phyloP scores from a whole-genome alignment of 2,888 invertebrate genomes.

The Amorpha juglandis region DNA sequence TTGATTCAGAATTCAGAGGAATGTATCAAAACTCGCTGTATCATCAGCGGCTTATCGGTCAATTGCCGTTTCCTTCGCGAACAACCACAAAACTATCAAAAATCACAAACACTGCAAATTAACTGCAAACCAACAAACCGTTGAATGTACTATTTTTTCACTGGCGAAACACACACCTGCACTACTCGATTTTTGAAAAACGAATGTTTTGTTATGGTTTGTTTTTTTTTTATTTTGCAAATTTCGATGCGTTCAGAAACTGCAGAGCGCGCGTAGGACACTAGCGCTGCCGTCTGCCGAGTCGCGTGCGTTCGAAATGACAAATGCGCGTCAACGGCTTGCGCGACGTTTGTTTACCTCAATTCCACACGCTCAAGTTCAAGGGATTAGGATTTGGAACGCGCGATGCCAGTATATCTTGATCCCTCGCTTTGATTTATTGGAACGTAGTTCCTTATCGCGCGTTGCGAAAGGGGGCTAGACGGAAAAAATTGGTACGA shows the following conservation, averaged over 20 bases:
- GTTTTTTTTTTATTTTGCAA: conserved; percentile 49
- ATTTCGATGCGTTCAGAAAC: conserved; percentile 55
- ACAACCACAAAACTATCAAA: conserved; percentile 51
- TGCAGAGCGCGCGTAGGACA: conserved; percentile 52
- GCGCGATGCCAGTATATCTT: conserved; percentile 43
- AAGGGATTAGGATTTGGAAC: conserved; percentile 68
- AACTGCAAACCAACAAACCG: conserved; percentile 19
- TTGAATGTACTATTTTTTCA: conserved; percentile 40
- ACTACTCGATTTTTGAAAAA: conserved; percentile 44
- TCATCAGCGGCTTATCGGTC: conserved; percentile 62
- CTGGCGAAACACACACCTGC: conserved; percentile 39
- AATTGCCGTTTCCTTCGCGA: conserved; percentile 68
- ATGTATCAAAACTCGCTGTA: conserved; percentile 46
- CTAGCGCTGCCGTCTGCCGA: conserved; percentile 59
- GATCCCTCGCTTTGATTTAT: conserved; percentile 44
- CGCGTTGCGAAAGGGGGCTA: no score
- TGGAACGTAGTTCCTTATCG: no score
- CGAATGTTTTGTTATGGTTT: conserved; percentile 39
- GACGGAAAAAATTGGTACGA: no score
- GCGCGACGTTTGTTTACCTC: conserved; percentile 70
- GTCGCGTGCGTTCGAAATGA: conserved; percentile 73
- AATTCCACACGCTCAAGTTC: conserved; percentile 70
- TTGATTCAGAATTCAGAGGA: conserved; percentile 38
- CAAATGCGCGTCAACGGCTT: conserved; percentile 77
- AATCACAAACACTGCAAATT: conserved; percentile 40